Evolutionary conservation across 1,140 invertebrate species (phyloP), one percentile per base, ranked within the genome.

Genomic region (Stegodyphus mimosarum): DNA sequence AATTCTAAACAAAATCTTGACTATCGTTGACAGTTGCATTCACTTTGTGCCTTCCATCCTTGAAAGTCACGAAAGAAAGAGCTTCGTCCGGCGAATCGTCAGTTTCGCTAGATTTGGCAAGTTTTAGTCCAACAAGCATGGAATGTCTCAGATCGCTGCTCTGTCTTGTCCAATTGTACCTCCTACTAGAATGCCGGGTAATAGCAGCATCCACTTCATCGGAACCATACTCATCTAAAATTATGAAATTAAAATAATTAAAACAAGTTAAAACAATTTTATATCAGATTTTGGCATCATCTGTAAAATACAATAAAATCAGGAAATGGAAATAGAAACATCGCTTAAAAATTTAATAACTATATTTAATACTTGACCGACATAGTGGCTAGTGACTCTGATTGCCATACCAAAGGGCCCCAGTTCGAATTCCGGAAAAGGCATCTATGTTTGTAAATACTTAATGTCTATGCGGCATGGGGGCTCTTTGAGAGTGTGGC

Each of bases 31-130:
- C 55, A 13, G 18, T 48, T 9, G 50, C 48, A 15, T 13, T 50
- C 6, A 76, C 18, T 9, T 49, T 67, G 6, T 72, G 63, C 10
- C 53, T 53, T 55, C 81, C 81, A 53, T 84, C 81, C n/a, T 74
- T 84, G 64, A 84, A 84, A 17, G 81, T 84, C 6, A 84, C 81
- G 13, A 84, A 84, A 17, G 81, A 67, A 6, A 84, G 13, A 2
- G 73, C 64, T 53, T 81, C 79, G 49, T 75, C 72, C 4, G 81
- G 50, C 4, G 50, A 17, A 5, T 69, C 64, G 2, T 52, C 55
- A 13, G 64, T 15, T 7, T 67, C 64, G 7, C 18, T 52, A 0
- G 63, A 17, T 60, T 76, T 67, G 6, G 72, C n/a, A 15, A 84
- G 17, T 17, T 75, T 84, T 7, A 84, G 63, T 4, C 83, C 83